Evolutionary conservation across 2,888 invertebrate species (phyloP).

Genomic region (Mactromeris polynyma): DNA sequence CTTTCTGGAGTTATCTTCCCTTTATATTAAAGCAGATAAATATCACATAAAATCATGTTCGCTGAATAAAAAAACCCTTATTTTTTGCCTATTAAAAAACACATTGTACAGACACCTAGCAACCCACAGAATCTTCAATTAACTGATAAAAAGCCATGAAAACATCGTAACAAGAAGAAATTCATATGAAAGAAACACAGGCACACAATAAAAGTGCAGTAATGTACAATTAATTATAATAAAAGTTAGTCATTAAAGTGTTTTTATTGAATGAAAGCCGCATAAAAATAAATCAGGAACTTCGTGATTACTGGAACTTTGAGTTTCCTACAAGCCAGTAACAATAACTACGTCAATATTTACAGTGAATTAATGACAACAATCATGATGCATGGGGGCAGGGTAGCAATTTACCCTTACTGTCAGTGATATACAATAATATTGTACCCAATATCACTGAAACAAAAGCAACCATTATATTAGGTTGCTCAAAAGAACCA

Average conservation of each 20-base stretch:
- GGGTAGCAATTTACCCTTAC: too few species aligned
- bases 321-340: not conserved
- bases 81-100: not conserved
- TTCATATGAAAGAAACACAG: not conserved
- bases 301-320: too few species aligned
- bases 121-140: not conserved
- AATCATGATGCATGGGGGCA: not conserved
- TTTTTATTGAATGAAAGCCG: not conserved
- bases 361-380: too few species aligned
- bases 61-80: not conserved
- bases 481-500: too few species aligned
- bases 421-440: too few species aligned
- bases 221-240: not conserved
- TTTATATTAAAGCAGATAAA: not conserved
- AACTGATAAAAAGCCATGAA: not conserved
- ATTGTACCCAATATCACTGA: too few species aligned
- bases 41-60: not conserved
- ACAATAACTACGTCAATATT: not conserved
- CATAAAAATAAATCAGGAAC: not conserved
- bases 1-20: not conserved
- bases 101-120: not conserved
- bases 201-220: not conserved
- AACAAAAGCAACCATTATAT: too few species aligned
- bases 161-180: not conserved
- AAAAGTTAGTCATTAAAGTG: not conserved